Evolutionary conservation across 2,888 invertebrate genomes (phyloP).

Genomic region (Rhamnusium bicolor): DNA sequence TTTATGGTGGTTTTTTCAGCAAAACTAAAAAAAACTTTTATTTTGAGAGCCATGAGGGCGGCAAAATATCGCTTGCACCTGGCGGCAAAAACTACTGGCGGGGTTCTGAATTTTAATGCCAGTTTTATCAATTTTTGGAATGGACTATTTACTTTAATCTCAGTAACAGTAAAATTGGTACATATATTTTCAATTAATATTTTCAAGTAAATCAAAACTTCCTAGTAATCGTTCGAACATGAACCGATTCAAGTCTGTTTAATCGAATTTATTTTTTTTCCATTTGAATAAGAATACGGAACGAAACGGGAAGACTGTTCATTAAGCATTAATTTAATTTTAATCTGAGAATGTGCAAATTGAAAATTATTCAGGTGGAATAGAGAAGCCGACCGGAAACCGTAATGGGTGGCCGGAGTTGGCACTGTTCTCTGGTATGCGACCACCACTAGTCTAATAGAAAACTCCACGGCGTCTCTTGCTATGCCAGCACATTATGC

Average conservation of each 20-base stretch:
- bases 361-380: conserved; percentile 68
- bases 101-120: no score
- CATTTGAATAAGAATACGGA: conserved; percentile 34
- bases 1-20: no score
- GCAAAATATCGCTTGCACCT: no score
- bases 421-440: conserved; percentile 61
- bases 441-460: conserved; percentile 60
- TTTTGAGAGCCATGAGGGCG: no score
- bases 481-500: conserved; percentile 48
- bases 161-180: conserved; percentile 24
- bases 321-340: conserved; percentile 67
- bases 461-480: conserved; percentile 55
- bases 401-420: conserved; percentile 63
- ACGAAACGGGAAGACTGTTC: conserved; percentile 59
- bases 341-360: conserved; percentile 67
- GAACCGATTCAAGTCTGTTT: conserved; percentile 20
- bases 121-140: no score
- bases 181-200: conserved; percentile 38
- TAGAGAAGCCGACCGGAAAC: conserved; percentile 66
- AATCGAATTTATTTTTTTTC: conserved; percentile 28
- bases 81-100: no score
- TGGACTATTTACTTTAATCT: not conserved
- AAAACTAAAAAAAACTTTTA: no score
- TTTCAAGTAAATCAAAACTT: conserved; percentile 43
- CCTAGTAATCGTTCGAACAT: conserved; percentile 29